Percentiles rank a stretch among this genome's conserved stretches.
Conservation (phyloP, 2,113 vertebrate species). For the Rafetus swinhoei region DNA sequence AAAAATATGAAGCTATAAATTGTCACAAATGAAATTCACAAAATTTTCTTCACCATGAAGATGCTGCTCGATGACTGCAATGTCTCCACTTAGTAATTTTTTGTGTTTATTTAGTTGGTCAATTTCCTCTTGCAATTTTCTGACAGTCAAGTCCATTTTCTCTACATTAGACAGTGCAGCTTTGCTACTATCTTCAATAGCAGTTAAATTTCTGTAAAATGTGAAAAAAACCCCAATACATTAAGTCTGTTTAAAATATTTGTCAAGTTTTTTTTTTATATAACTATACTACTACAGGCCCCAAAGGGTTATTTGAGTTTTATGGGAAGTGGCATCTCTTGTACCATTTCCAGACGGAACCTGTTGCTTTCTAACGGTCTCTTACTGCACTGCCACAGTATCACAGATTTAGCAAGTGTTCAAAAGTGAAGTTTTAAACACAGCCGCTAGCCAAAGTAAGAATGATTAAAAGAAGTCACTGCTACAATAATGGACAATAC, state of each 20-base stretch:
- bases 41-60: slow-evolving; percentile 68
- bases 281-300: background rate
- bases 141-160: slow-evolving; percentile 64
- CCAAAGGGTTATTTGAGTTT: background rate
- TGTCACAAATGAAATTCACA: background rate
- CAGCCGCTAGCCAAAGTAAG: background rate
- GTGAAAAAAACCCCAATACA: background rate
- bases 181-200: slow-evolving; percentile 72
- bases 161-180: slow-evolving; percentile 42
- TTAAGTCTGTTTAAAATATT: background rate
- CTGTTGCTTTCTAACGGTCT: background rate
- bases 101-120: slow-evolving; percentile 70
- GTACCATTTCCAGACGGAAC: background rate
- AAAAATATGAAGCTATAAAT: background rate
- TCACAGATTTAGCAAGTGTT: background rate
- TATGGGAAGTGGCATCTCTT: background rate
- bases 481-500: background rate
- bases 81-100: slow-evolving; percentile 58
- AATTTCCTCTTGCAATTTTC: slow-evolving; percentile 74
- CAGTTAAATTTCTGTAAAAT: slow-evolving; percentile 73
- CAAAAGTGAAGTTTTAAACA: background rate
- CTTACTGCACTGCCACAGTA: rapidly evolving
- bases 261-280: background rate
- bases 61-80: slow-evolving; percentile 54
- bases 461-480: background rate